phyloP scores from a whole-genome alignment of 2,888 invertebrate species.

The Meteorus colon region DNA sequence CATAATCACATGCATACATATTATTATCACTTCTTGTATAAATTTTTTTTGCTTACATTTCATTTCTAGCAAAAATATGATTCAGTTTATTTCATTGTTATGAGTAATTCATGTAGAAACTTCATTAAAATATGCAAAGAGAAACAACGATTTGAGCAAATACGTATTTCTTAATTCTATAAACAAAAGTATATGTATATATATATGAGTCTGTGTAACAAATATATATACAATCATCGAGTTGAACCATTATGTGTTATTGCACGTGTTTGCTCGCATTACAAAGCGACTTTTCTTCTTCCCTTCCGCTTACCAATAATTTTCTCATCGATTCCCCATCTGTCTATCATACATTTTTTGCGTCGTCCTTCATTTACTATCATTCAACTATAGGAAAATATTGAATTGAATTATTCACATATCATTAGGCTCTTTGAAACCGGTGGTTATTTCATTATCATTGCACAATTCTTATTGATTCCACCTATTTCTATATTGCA shows the following conservation, averaged over 20 bases:
- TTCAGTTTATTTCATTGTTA: constrained; percentile 64
- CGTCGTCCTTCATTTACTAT: no score
- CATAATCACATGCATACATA: constrained; percentile 3
- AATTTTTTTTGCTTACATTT: constrained; percentile 15
- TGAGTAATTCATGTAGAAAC: constrained; percentile 65
- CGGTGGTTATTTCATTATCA: background rate
- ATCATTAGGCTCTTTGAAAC: background rate
- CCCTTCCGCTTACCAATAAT: background rate
- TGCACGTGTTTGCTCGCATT: constrained; percentile 67
- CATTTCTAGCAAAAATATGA: constrained; percentile 69
- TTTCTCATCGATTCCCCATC: background rate
- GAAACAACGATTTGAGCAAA: constrained; percentile 72
- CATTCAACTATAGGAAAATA: no score
- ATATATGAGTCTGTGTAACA: constrained; percentile 5
- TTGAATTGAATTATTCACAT: no score
- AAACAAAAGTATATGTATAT: background rate
- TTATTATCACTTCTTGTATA: constrained; percentile 34
- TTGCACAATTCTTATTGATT: background rate
- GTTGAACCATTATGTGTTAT: constrained; percentile 63
- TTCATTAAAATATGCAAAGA: constrained; percentile 70
- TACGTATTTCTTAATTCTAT: constrained; percentile 58
- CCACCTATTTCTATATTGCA: background rate
- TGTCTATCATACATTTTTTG: no score
- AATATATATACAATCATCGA: constrained; percentile 47
- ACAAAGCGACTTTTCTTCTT: constrained; percentile 2